Evolutionary conservation across 2,888 invertebrate species (phyloP).

Genomic region (Allacma fusca): DNA sequence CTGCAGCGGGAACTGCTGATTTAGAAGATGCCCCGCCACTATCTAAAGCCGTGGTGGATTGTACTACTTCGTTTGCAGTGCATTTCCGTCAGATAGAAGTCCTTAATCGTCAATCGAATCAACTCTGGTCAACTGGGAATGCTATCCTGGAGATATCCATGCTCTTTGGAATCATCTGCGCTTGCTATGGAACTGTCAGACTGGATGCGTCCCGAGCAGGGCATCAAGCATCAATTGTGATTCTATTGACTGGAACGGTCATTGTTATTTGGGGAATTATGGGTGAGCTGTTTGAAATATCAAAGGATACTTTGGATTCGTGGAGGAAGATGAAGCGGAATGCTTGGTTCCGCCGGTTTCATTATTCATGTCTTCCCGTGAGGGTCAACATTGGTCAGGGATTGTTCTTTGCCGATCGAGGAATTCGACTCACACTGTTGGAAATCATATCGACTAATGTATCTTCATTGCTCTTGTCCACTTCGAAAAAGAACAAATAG

Average conservation of each 20-base stretch:
- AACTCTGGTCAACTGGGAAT: slow-evolving; percentile 4
- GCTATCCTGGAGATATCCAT: slow-evolving; percentile 1
- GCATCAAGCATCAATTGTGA: neutral
- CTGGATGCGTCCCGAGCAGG: slow-evolving; percentile 8
- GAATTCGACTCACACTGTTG: neutral
- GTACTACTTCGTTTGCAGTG: neutral
- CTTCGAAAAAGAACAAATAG: neutral
- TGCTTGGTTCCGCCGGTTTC: slow-evolving; percentile 4
- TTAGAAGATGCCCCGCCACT: slow-evolving; percentile 2
- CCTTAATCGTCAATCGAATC: neutral
- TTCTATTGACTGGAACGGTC: neutral
- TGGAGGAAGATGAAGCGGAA: slow-evolving; percentile 19
- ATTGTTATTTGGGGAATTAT: slow-evolving; percentile 14
- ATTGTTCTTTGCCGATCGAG: slow-evolving; percentile 5
- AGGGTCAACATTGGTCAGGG: slow-evolving; percentile 17
- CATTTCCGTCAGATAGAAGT: slow-evolving; percentile 5
- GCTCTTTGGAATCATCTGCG: slow-evolving; percentile 14
- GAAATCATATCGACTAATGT: neutral
- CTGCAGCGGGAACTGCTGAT: neutral
- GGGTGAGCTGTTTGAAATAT: slow-evolving; percentile 11
- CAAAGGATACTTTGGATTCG: neutral
- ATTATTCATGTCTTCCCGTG: neutral
- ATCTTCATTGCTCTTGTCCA: neutral
- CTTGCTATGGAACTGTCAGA: slow-evolving; percentile 3
- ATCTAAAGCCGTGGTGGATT: neutral